Percentiles rank a stretch among this genome's conserved stretches.
Evolutionary conservation across 2,797 vertebrate genomes (phyloP).

Genomic region (Orestias chungarensis): DNA sequence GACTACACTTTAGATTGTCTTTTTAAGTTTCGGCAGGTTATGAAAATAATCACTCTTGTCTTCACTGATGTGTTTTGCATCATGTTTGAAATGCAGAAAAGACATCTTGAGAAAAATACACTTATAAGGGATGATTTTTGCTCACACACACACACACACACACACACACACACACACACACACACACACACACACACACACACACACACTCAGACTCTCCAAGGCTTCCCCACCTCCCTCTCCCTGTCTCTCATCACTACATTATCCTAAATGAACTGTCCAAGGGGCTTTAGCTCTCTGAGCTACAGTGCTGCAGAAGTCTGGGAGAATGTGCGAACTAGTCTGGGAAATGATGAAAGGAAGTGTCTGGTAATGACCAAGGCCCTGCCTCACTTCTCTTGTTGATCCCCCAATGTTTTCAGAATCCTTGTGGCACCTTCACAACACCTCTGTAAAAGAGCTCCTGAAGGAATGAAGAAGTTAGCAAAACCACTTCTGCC

Average conservation of each 20-base stretch:
- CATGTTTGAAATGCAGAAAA: constrained; percentile 68
- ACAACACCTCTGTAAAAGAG: constrained; percentile 48
- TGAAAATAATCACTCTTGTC: constrained; percentile 82
- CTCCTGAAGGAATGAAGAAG: constrained; percentile 65
- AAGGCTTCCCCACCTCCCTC: constrained; percentile 28
- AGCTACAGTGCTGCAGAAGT: constrained; percentile 61
- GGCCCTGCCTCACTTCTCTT: constrained; percentile 54
- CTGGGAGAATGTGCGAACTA: constrained; percentile 53
- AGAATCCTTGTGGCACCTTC: constrained; percentile 48
- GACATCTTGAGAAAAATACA: constrained; percentile 68
- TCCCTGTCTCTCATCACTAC: constrained; percentile 66
- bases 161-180: constrained; percentile 14
- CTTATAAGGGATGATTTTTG: constrained; percentile 73
- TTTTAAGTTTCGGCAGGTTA: constrained; percentile 76
- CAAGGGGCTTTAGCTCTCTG: constrained; percentile 67
- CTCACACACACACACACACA: constrained; percentile 27
- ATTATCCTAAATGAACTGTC: constrained; percentile 79
- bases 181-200: constrained; percentile 12
- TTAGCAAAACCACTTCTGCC: constrained; percentile 55
- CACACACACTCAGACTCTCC: constrained; percentile 13
- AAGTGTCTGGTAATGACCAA: constrained; percentile 72
- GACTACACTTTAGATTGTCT: constrained; percentile 70
- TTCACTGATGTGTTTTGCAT: constrained; percentile 70
- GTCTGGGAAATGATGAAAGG: constrained; percentile 73
- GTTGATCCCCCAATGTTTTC: constrained; percentile 60